A percentile compares a stretch with the other conserved stretches of the same genome.
These are phyloP conservation scores for Saccostrea cuccullata DNA, from an alignment of 1,140 invertebrate genomes.

Conservation along the genomic window DNA sequence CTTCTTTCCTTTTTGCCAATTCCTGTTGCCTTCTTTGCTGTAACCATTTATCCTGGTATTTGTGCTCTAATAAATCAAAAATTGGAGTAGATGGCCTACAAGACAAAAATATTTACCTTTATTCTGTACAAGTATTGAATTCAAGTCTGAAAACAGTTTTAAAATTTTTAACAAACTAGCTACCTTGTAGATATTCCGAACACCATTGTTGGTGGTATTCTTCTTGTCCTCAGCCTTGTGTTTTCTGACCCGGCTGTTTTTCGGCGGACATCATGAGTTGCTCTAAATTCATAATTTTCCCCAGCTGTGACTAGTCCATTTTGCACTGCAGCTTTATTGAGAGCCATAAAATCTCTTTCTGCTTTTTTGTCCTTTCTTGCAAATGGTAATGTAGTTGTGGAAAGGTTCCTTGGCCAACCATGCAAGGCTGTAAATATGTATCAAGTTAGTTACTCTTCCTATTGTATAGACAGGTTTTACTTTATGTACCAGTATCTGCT, in stretches of 20 bases:
- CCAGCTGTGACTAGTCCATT: constrained; percentile 71
- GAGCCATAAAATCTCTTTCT: constrained; percentile 74
- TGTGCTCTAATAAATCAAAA: constrained; percentile 76
- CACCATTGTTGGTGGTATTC: constrained; percentile 73
- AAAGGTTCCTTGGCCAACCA: constrained; percentile 61
- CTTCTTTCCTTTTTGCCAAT: constrained; percentile 62
- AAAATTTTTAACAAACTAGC: constrained; percentile 15
- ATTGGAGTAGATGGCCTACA: constrained; percentile 77
- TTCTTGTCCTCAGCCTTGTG: constrained; percentile 61
- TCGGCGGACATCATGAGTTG: constrained; percentile 73
- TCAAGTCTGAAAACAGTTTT: background rate
- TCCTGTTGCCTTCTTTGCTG: constrained; percentile 64
- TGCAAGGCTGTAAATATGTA: constrained; percentile 59
- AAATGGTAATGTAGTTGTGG: constrained; percentile 62
- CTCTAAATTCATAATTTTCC: constrained; percentile 73
- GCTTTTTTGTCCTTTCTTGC: constrained; percentile 62
- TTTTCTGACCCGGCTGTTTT: constrained; percentile 63
- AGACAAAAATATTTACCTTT: background rate
- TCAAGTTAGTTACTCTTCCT: background rate
- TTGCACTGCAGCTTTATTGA: constrained; percentile 73
- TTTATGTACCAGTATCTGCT: no score
- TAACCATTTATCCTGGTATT: constrained; percentile 77
- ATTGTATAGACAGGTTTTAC: background rate
- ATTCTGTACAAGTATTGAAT: background rate
- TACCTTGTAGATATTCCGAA: constrained; percentile 75